Base-by-base conservation (phyloP, 2,888 invertebrate species). In the Tenthredo notha region DNA sequence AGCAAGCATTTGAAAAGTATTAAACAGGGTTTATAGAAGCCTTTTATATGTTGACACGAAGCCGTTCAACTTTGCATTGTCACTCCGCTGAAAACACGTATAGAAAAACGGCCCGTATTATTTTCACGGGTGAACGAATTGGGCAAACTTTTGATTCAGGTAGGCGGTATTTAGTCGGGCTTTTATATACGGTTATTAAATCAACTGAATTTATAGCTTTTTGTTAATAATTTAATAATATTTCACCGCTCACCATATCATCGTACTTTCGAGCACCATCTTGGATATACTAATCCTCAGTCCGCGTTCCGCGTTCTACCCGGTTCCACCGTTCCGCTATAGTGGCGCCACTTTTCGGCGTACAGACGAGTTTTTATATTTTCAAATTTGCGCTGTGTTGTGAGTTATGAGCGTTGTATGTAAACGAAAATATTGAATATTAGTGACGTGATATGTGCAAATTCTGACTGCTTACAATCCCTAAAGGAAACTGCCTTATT, bases 261-360 rank as follows among this genome's bases (percentile, higher is more conserved):
- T 98, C 93, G 98, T 99, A 97, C 98, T 99, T 96, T 99, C 98
- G 90, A 99, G 95, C 93, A 98, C 98, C 98, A 99, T 98, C 95
- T 96, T 98, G 93, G 86, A 88, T 87, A 85, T 50, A 88, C 88
- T 88, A 84, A 65, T 82, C 47, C 47, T 37, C 15, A n/a, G 75
- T 85, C 84, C 84, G 43, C 78, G 61, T 84, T 37, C 37, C 37
- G 7, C 0, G 72, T 85, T 84, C 84, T 50, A 4, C 18, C 12
- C 18, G 40, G 70, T 40, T 84, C 61, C 84, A 37, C 25, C 84
- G 61, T 61, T 75, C 65, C n/a, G n/a, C n/a, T n/a, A n/a, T n/a
- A n/a, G n/a, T n/a, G n/a, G n/a, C n/a, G 37, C 29, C 43, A 2
- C n/a, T 18, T 25, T 18, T 3, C 0, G 29, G 67, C 67, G 29